phyloP scores from a whole-genome alignment of 2,113 vertebrate species.

The Scatophagus argus region DNA sequence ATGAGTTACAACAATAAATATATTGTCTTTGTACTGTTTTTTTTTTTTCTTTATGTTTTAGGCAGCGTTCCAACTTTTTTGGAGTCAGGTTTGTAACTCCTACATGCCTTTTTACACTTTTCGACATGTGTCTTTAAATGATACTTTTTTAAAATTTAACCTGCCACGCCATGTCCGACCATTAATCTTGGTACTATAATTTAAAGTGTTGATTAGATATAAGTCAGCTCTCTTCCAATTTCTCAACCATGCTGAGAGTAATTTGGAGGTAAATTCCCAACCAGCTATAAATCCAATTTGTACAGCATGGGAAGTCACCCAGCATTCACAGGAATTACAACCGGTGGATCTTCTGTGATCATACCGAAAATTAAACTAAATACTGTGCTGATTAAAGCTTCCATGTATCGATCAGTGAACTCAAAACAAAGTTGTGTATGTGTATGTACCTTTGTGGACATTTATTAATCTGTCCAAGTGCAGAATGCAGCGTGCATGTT shows the following conservation, averaged over 20 bases:
- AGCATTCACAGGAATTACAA: conserved; percentile 17
- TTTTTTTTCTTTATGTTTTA: no score
- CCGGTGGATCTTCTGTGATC: not conserved
- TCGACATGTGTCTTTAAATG: not conserved
- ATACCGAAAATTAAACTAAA: not conserved
- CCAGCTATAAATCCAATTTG: not conserved
- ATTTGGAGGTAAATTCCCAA: conserved; percentile 47
- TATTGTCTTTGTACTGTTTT: no score
- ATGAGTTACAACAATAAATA: no score
- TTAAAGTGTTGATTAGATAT: not conserved
- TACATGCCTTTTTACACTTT: not conserved
- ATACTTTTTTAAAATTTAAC: not conserved
- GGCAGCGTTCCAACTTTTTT: no score
- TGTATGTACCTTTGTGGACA: no score
- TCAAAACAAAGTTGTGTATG: not conserved
- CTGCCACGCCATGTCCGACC: not conserved
- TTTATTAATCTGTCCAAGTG: not conserved
- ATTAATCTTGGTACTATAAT: not conserved
- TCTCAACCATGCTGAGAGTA: not conserved
- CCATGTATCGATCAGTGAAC: not conserved
- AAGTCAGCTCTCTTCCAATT: conserved; percentile 14
- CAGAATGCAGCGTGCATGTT: no score
- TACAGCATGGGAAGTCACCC: conserved; percentile 44
- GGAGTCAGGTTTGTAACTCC: no score
- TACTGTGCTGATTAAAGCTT: not conserved